A percentile compares a stretch with the other conserved stretches of the same genome.
phyloP scores from a whole-genome alignment of 2,888 invertebrate species.

The Gasteruption jaculator region DNA sequence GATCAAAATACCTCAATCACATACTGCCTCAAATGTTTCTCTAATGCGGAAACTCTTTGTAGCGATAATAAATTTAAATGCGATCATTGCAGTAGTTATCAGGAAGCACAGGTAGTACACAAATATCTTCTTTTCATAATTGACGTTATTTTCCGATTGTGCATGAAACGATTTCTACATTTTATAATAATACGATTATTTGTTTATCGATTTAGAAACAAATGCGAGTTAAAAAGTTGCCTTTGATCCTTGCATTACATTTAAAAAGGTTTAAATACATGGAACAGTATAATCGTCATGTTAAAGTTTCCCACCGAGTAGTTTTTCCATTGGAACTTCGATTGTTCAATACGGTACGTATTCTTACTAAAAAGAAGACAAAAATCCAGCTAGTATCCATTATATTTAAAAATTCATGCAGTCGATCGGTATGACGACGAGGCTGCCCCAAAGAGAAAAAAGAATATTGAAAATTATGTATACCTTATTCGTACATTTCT shows the following conservation, averaged over 20 bases:
- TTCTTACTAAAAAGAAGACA: constrained; percentile 1
- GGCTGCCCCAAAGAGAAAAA: no score
- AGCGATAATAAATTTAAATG: constrained; percentile 99
- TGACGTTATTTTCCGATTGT: no score
- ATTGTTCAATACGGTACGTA: constrained; percentile 91
- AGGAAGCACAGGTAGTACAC: constrained; percentile 84
- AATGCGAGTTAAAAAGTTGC: constrained; percentile 97
- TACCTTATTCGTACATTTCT: not conserved
- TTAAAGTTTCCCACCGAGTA: constrained; percentile 98
- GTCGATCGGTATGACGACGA: no score
- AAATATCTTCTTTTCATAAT: constrained; percentile 6
- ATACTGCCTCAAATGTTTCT: constrained; percentile 95
- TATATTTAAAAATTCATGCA: no score
- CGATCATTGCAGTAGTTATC: constrained; percentile 98
- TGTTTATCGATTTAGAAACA: constrained; percentile 60
- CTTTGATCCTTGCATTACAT: constrained; percentile 95
- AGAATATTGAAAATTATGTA: constrained; percentile 1
- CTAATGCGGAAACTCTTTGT: constrained; percentile 97
- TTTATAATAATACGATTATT: constrained; percentile 2
- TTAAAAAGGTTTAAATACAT: constrained; percentile 96
- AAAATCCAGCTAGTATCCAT: no score
- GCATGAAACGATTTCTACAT: constrained; percentile 6
- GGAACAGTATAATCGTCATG: constrained; percentile 97
- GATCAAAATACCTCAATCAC: constrained; percentile 99
- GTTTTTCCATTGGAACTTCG: constrained; percentile 97